A percentile compares a stretch with the other conserved stretches of the same genome.
phyloP scores from a whole-genome alignment of 2,113 vertebrate genomes.

The Neomonachus schauinslandi region DNA sequence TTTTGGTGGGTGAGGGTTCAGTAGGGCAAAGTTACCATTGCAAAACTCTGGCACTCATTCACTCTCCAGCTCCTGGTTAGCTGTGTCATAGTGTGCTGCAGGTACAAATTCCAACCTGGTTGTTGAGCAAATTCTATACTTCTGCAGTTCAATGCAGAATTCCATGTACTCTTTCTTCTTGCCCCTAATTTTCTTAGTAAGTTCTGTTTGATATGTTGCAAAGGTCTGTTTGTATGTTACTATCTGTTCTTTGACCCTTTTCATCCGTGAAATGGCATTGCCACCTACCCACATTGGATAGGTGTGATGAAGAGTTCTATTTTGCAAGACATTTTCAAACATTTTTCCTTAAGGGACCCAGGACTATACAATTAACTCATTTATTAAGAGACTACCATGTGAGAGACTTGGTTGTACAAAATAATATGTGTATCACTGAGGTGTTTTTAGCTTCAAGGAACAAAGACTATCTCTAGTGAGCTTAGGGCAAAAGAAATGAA shows the following conservation, averaged over 20 bases:
- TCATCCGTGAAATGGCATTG: neutral
- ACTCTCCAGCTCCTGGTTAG: neutral
- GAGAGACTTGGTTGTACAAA: neutral
- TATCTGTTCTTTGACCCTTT: slow-evolving; percentile 46
- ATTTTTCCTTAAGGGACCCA: neutral
- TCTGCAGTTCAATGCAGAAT: neutral
- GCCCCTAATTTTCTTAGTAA: neutral
- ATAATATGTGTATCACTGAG: neutral
- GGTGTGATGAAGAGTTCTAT: neutral
- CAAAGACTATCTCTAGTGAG: neutral
- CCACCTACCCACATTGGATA: neutral
- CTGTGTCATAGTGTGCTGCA: neutral
- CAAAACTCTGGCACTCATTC: neutral
- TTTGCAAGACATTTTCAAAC: neutral
- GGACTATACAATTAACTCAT: neutral
- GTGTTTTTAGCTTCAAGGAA: neutral
- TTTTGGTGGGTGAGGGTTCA: neutral
- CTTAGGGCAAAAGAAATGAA: neutral
- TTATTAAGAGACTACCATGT: neutral
- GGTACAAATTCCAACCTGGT: neutral
- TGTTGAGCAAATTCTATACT: neutral
- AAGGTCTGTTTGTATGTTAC: slow-evolving; percentile 5
- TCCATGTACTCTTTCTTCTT: neutral
- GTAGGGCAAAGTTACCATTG: neutral
- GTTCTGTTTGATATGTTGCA: slow-evolving; percentile 13